These are phyloP conservation scores for Ethmia dodecea DNA, from an alignment of 2,888 invertebrate genomes.

Conservation along the genomic window DNA sequence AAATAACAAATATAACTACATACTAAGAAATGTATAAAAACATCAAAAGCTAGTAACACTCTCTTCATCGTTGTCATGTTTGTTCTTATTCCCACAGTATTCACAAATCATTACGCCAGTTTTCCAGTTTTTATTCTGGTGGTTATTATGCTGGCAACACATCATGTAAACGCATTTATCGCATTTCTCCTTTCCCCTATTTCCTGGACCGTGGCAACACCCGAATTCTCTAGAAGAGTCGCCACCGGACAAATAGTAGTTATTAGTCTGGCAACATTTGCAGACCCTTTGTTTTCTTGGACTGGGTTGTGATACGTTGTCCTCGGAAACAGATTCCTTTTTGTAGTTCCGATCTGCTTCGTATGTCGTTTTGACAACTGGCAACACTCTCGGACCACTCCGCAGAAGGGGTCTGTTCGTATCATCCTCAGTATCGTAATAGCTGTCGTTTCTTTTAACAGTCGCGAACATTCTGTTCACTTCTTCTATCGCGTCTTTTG, in stretches of 20 bases:
- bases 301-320: background rate
- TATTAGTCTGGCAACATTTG: constrained; percentile 34
- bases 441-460: constrained; percentile 31
- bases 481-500: constrained; percentile 60
- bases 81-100: constrained; percentile 18
- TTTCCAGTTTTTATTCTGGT: constrained; percentile 21
- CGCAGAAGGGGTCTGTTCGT: constrained; percentile 49
- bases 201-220: constrained; percentile 24
- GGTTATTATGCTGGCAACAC: constrained; percentile 39
- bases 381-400: constrained; percentile 56
- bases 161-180: constrained; percentile 37
- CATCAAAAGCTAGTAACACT: background rate
- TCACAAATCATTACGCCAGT: constrained; percentile 30
- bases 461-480: constrained; percentile 65
- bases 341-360: background rate
- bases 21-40: too few species aligned
- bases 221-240: constrained; percentile 36
- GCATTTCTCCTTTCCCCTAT: constrained; percentile 21
- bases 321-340: background rate
- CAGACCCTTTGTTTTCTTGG: constrained; percentile 1
- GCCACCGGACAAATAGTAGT: constrained; percentile 46
- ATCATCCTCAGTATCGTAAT: constrained; percentile 22
- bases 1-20: too few species aligned
- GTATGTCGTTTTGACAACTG: constrained; percentile 50
- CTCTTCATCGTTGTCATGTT: background rate